Conservation (phyloP, 2,888 invertebrate species). For the Perizoma flavofasciatum region DNA sequence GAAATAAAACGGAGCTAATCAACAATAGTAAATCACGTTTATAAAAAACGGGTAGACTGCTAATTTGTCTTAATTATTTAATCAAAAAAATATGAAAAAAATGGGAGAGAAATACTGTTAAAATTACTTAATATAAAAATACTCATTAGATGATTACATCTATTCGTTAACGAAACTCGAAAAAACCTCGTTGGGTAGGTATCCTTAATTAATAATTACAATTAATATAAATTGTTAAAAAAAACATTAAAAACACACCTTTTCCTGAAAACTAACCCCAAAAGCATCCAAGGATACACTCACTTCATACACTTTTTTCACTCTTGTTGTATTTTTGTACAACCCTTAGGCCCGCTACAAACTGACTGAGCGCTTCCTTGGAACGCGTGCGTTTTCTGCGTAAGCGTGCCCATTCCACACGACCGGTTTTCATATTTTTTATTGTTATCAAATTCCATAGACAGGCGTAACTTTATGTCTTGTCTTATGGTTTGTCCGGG, state of each 20-base stretch:
- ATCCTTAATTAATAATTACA: not conserved
- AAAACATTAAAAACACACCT: constrained; percentile 7
- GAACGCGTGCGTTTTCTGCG: constrained; percentile 48
- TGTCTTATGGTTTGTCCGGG: not conserved
- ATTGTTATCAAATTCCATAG: constrained; percentile 14
- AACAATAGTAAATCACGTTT: no score
- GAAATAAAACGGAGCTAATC: no score
- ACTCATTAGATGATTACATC: no score
- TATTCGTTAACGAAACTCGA: no score
- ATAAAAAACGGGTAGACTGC: no score
- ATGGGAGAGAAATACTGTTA: no score
- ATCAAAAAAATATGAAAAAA: no score
- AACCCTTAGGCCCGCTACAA: constrained; percentile 48
- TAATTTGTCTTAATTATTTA: no score
- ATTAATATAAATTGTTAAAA: not conserved
- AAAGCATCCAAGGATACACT: constrained; percentile 24
- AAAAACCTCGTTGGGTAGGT: no score
- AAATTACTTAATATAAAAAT: no score
- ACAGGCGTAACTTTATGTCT: constrained; percentile 4
- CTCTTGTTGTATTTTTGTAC: constrained; percentile 37
- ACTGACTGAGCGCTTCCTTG: constrained; percentile 56
- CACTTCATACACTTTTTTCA: constrained; percentile 19
- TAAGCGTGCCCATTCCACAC: constrained; percentile 48
- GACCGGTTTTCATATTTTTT: constrained; percentile 31
- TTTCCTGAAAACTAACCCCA: constrained; percentile 7